A percentile compares a stretch with the other conserved stretches of the same genome.
phyloP scores from a whole-genome alignment of 2,113 vertebrate species.

The Piaya cayana region DNA sequence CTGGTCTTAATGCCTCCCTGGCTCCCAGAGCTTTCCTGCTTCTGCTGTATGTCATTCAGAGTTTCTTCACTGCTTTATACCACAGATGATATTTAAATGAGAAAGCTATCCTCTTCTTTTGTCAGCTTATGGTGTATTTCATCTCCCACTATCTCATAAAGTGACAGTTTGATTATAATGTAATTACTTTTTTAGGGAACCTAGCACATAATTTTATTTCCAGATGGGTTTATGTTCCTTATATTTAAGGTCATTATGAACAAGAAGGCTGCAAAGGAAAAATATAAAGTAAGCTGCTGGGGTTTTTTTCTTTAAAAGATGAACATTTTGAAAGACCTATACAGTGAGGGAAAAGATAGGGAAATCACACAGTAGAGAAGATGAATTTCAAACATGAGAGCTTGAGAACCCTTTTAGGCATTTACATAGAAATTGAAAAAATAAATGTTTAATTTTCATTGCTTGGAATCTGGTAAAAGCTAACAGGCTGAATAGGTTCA shows the following conservation, averaged over 20 bases:
- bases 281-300: slow-evolving; percentile 44
- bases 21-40: neutral
- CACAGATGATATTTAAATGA: slow-evolving; percentile 19
- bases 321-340: slow-evolving; percentile 22
- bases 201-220: slow-evolving; percentile 71
- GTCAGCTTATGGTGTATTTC: slow-evolving; percentile 62
- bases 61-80: slow-evolving; percentile 24
- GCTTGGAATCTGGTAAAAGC: neutral
- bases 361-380: neutral
- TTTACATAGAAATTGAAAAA: slow-evolving; percentile 68
- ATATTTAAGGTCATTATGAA: slow-evolving; percentile 73
- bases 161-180: slow-evolving; percentile 79
- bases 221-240: slow-evolving; percentile 73
- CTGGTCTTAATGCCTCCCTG: neutral
- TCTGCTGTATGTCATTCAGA: neutral
- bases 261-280: slow-evolving; percentile 42
- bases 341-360: neutral
- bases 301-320: neutral
- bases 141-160: slow-evolving; percentile 66
- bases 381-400: slow-evolving; percentile 58
- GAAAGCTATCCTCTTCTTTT: slow-evolving; percentile 26
- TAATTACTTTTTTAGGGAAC: slow-evolving; percentile 74
- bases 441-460: slow-evolving; percentile 49
- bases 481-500: slow-evolving; percentile 11
- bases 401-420: slow-evolving; percentile 59